Evolutionary conservation across 2,113 vertebrate species (phyloP).

Genomic region (Sigmodon hispidus): DNA sequence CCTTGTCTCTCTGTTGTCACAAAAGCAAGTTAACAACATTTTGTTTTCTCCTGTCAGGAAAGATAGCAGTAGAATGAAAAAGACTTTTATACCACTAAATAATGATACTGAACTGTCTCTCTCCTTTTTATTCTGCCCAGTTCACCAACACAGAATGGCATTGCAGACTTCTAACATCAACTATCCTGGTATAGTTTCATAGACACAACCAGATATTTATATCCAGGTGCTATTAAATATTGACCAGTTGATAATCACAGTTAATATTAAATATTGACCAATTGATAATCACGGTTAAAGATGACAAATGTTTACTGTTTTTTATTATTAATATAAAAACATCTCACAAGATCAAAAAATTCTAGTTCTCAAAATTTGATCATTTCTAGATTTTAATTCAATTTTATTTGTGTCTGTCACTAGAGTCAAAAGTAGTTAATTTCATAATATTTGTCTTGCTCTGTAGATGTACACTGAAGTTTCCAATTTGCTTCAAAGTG

Average conservation of each 20-base stretch:
- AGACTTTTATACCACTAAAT: background rate
- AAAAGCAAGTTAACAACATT: background rate
- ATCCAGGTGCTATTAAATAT: too few species aligned
- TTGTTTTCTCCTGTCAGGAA: background rate
- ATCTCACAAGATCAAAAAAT: background rate
- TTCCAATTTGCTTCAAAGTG: background rate
- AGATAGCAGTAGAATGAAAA: background rate
- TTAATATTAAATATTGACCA: too few species aligned
- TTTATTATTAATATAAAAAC: too few species aligned
- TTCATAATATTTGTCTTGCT: background rate
- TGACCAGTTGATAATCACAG: background rate
- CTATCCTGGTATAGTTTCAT: background rate
- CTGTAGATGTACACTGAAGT: background rate
- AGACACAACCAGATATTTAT: too few species aligned
- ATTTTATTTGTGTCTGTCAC: background rate
- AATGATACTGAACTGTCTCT: background rate
- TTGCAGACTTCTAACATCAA: background rate
- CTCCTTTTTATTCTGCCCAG: background rate
- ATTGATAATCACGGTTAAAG: too few species aligned
- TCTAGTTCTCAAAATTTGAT: background rate
- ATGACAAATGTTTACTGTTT: too few species aligned
- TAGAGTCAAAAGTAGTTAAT: background rate
- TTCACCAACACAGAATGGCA: background rate
- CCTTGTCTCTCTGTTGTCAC: background rate
- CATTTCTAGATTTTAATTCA: background rate